A percentile compares a stretch with the other conserved stretches of the same genome.
Conservation (phyloP, 2,113 vertebrate genomes). For the Hemichromis elongatus region DNA sequence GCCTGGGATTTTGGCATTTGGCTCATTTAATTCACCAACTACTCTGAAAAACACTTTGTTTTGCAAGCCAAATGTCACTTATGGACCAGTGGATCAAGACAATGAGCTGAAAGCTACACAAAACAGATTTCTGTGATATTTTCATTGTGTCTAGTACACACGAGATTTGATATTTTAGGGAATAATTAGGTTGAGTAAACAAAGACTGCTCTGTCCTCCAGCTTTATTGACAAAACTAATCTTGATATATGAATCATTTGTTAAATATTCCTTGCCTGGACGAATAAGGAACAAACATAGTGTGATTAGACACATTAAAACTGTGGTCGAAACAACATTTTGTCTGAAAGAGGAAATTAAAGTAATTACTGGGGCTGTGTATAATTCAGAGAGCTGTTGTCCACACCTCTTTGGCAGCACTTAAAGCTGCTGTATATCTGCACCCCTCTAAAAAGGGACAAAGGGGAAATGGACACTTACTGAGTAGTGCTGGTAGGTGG, state of each 20-base stretch:
- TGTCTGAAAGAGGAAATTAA: not conserved
- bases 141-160: not conserved
- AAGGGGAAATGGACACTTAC: slow-evolving; percentile 33
- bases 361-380: not conserved
- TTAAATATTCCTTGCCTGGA: not conserved
- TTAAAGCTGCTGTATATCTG: slow-evolving; percentile 12
- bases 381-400: slow-evolving; percentile 5
- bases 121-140: not conserved
- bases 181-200: not conserved
- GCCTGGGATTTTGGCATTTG: not conserved
- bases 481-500: not conserved
- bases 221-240: not conserved
- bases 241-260: not conserved
- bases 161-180: not conserved
- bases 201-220: not conserved
- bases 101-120: not conserved
- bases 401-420: not conserved
- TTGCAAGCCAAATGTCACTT: not conserved
- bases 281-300: not conserved
- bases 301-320: not conserved
- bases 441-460: not conserved
- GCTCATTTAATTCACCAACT: not conserved
- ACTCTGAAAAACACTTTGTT: not conserved
- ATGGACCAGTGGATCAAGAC: not conserved
- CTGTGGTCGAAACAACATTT: not conserved